Conservation (phyloP, 2,113 vertebrate species). For the Daubentonia madagascariensis region DNA sequence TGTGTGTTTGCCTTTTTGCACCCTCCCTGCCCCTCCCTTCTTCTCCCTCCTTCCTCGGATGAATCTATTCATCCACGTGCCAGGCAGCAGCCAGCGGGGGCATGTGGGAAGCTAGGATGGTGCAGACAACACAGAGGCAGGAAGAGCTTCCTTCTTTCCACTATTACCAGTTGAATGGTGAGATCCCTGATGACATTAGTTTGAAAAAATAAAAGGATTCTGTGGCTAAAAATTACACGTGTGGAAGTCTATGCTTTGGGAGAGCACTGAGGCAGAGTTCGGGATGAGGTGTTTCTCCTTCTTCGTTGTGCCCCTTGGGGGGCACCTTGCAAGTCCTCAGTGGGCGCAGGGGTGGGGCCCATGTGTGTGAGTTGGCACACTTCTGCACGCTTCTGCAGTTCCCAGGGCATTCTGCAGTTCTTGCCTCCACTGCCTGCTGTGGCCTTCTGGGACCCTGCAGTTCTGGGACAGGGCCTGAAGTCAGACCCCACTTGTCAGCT, state of each 20-base stretch:
- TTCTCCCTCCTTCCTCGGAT: no score
- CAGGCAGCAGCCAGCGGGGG: background rate
- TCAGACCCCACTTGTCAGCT: background rate
- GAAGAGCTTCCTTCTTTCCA: background rate
- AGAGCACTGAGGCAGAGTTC: background rate
- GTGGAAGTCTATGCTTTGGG: background rate
- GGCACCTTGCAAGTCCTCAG: background rate
- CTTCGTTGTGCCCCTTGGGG: background rate
- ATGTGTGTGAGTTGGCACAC: no score
- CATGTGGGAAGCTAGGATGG: no score
- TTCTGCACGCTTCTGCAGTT: background rate
- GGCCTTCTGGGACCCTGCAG: background rate
- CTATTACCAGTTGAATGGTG: background rate
- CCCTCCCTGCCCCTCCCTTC: fast-evolving
- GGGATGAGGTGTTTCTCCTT: background rate
- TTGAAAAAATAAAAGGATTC: background rate
- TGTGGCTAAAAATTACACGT: background rate
- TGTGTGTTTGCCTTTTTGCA: background rate
- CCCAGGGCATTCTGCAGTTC: background rate
- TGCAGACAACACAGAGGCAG: background rate
- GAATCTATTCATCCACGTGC: no score
- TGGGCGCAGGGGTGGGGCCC: no score
- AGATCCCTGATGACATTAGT: background rate
- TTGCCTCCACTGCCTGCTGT: background rate
- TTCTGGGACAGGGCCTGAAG: background rate